A percentile compares a stretch with the other conserved stretches of the same genome.
phyloP scores from a whole-genome alignment of 2,888 invertebrate genomes.

The Ornithoptera alexandrae region DNA sequence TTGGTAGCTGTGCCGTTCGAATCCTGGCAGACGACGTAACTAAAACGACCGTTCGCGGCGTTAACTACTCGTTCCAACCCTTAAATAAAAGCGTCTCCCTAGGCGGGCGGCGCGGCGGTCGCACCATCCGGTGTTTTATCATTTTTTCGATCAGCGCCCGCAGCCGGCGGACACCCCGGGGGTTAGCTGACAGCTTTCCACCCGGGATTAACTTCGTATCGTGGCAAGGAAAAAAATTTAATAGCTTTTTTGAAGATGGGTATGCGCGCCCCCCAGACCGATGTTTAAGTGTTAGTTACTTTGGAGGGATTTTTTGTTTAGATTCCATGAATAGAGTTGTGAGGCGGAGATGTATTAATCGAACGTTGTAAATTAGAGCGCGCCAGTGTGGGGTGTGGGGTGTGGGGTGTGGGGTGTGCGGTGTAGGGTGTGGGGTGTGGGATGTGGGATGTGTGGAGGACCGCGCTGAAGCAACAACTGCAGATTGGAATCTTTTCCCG shows the following conservation, averaged over 20 bases:
- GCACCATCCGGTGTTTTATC: constrained; percentile 51
- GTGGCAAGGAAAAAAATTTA: constrained; percentile 60
- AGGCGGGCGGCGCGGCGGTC: constrained; percentile 45
- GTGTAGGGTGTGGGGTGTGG: no score
- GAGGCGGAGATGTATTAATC: no score
- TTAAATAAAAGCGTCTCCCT: constrained; percentile 54
- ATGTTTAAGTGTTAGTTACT: constrained; percentile 41
- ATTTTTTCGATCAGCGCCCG: constrained; percentile 61
- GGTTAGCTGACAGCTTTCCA: constrained; percentile 66
- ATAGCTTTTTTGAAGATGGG: constrained; percentile 57
- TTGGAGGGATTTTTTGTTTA: constrained; percentile 19
- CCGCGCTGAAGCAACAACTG: no score
- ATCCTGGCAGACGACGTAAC: constrained; percentile 17
- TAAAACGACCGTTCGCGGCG: no score
- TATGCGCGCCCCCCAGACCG: constrained; percentile 43
- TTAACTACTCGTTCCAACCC: constrained; percentile 40
- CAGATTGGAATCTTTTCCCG: no score
- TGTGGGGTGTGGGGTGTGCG: no score
- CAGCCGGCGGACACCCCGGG: constrained; percentile 9
- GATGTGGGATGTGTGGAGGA: no score
- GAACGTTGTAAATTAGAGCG: no score
- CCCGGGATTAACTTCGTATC: constrained; percentile 64
- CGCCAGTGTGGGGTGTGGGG: no score
- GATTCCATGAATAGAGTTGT: no score
- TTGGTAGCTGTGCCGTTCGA: constrained; percentile 6